phyloP scores from a whole-genome alignment of 2,797 vertebrate genomes.

The Phoebastria nigripes region DNA sequence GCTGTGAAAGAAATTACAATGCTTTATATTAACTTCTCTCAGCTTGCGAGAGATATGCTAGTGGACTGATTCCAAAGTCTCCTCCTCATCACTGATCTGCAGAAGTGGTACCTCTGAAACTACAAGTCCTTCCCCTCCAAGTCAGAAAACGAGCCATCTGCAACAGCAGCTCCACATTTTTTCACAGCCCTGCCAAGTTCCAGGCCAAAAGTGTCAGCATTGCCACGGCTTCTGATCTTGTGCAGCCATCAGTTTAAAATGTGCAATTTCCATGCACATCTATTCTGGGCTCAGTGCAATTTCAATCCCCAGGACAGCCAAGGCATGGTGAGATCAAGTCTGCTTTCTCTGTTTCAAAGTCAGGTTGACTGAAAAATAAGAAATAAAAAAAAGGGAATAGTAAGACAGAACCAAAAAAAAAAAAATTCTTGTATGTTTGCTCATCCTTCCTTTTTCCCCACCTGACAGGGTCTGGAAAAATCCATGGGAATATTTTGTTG shows the following conservation, averaged over 20 bases:
- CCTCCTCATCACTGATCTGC: constrained; percentile 32
- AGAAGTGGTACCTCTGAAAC: constrained; percentile 31
- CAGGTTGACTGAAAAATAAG: constrained; percentile 16
- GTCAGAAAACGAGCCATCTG: constrained; percentile 48
- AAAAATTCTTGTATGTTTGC: background rate
- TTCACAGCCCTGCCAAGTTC: constrained; percentile 30
- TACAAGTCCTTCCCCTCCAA: constrained; percentile 6
- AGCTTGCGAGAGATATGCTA: constrained; percentile 24
- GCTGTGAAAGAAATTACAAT: constrained; percentile 64
- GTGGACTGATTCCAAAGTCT: constrained; percentile 46
- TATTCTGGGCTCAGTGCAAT: constrained; percentile 52
- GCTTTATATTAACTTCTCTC: constrained; percentile 55
- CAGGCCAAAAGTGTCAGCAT: constrained; percentile 56
- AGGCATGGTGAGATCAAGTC: constrained; percentile 63
- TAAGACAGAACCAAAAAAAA: background rate
- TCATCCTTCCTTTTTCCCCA: background rate
- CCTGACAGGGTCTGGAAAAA: background rate
- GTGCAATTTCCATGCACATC: constrained; percentile 69
- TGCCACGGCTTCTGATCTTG: constrained; percentile 62
- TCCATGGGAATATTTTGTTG: background rate
- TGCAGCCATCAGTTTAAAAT: constrained; percentile 66
- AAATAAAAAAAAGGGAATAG: background rate
- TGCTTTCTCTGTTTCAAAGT: constrained; percentile 57
- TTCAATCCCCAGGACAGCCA: constrained; percentile 55
- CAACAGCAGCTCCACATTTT: background rate